These are phyloP conservation scores for Stratiolaelaps scimitus DNA, from an alignment of 1,140 invertebrate species.

Conservation along the genomic window DNA sequence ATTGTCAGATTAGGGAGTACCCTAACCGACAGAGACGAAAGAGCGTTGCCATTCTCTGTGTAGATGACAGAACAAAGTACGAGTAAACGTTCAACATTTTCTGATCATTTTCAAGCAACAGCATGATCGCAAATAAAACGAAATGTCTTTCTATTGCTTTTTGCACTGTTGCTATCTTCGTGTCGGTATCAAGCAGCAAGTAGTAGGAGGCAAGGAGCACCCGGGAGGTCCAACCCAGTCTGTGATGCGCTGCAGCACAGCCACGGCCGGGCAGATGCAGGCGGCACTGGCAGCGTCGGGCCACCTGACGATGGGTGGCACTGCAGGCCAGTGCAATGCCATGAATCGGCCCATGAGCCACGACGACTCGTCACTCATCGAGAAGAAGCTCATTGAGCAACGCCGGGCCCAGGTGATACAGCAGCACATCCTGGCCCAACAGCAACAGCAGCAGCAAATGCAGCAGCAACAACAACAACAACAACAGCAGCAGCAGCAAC, in stretches of 20 bases:
- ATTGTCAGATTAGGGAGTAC: no score
- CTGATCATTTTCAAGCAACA: no score
- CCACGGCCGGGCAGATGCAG: constrained; percentile 21
- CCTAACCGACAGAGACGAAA: neutral
- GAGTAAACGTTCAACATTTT: no score
- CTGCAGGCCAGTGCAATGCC: constrained; percentile 8
- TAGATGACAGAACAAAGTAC: no score
- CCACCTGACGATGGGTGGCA: constrained; percentile 11
- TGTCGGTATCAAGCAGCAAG: neutral
- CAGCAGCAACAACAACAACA: constrained; percentile 23
- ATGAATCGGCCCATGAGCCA: constrained; percentile 12
- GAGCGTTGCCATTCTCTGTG: neutral
- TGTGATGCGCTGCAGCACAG: constrained; percentile 29
- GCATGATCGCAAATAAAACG: no score
- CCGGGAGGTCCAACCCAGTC: constrained; percentile 28
- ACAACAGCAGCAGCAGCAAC: constrained; percentile 17
- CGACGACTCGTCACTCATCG: constrained; percentile 28
- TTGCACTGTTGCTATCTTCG: no score
- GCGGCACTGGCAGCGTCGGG: constrained; percentile 12
- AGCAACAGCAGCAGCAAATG: constrained; percentile 13
- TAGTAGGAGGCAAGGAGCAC: constrained; percentile 24
- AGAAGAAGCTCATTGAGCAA: constrained; percentile 26
- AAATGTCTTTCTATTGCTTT: no score
- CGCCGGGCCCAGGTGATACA: constrained; percentile 19
- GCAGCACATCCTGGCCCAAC: constrained; percentile 27